These are phyloP conservation scores for Dysidea cf. avara DNA, from an alignment of 37 sponge, comb jelly and placozoan species.

Conservation along the genomic window DNA sequence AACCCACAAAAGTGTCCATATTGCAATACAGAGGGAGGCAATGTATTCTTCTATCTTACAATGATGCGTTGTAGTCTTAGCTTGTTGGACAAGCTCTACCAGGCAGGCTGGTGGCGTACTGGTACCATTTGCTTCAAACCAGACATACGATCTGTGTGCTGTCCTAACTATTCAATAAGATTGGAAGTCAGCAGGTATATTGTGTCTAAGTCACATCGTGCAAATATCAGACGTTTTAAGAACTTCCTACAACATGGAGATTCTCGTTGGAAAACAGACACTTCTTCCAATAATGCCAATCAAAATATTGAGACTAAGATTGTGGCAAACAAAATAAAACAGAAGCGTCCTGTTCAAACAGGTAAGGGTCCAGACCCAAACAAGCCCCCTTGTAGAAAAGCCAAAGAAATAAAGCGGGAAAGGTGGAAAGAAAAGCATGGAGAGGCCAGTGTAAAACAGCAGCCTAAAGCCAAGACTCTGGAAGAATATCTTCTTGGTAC, in stretches of 20 bases:
- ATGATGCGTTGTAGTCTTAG: background rate
- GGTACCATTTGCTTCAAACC: constrained; percentile 42
- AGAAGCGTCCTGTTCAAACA: background rate
- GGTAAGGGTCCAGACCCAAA: constrained; percentile 42
- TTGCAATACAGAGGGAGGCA: constrained; percentile 26
- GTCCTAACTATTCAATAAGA: constrained; percentile 38
- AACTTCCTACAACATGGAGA: constrained; percentile 36
- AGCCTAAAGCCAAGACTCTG: background rate
- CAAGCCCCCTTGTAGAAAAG: constrained; percentile 43
- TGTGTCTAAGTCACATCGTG: constrained; percentile 37
- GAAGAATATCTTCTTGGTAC: constrained; percentile 8
- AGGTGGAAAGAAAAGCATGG: background rate
- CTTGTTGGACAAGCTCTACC: constrained; percentile 29
- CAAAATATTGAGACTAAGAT: background rate
- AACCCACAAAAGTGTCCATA: constrained; percentile 48
- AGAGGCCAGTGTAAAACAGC: background rate
- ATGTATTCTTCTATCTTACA: constrained; percentile 21
- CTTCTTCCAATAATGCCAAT: background rate
- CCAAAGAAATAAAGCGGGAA: constrained; percentile 21
- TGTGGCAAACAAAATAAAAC: background rate
- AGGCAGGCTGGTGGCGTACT: constrained; percentile 57
- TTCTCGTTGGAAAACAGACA: constrained; percentile 19
- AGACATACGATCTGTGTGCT: constrained; percentile 26
- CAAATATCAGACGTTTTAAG: constrained; percentile 8
- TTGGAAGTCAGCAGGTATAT: constrained; percentile 1